These are phyloP conservation scores for Nomia melanderi DNA, from an alignment of 1,140 invertebrate genomes.

Conservation along the genomic window DNA sequence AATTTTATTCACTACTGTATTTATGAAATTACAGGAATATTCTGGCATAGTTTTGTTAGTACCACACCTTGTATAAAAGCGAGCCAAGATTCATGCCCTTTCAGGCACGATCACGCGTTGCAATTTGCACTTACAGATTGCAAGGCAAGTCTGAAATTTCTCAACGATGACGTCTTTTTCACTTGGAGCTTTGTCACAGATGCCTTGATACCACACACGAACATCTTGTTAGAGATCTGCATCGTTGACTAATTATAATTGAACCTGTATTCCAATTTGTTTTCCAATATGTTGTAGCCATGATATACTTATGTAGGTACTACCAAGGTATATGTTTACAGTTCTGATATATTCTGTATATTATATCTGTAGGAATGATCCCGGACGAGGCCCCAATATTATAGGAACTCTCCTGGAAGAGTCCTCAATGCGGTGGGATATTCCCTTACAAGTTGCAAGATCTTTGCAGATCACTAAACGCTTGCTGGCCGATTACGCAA, in stretches of 20 bases:
- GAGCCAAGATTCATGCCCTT: slow-evolving; percentile 37
- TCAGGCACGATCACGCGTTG: background rate
- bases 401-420: no score
- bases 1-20: no score
- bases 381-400: no score
- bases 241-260: slow-evolving; percentile 10
- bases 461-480: no score
- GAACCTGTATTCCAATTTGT: background rate
- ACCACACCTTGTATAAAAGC: background rate
- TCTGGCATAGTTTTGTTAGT: background rate
- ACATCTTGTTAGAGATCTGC: slow-evolving; percentile 22
- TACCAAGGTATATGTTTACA: no score
- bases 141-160: slow-evolving; percentile 36
- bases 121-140: slow-evolving; percentile 56
- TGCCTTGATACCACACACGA: slow-evolving; percentile 42
- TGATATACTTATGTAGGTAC: no score
- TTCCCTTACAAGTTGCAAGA: no score
- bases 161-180: slow-evolving; percentile 28
- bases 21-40: background rate
- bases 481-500: no score
- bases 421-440: no score
- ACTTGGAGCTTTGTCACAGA: slow-evolving; percentile 30
- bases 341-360: no score
- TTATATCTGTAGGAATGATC: no score
- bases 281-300: no score